These are phyloP conservation scores for Zhengitettix transpicula DNA, from an alignment of 2,888 invertebrate genomes.

Conservation along the genomic window DNA sequence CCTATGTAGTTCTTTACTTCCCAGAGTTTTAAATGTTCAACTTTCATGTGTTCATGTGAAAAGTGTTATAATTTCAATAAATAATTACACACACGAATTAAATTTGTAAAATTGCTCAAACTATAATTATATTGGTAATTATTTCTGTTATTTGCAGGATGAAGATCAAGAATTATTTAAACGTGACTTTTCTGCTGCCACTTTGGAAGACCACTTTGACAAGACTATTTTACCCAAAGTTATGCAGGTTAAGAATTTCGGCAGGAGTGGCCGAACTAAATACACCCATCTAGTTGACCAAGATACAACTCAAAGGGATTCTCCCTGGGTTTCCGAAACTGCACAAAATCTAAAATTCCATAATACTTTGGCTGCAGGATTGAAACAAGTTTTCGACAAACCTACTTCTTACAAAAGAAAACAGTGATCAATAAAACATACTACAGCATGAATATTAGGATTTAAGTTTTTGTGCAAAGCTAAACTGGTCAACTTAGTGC, in stretches of 20 bases:
- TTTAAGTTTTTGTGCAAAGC: no score
- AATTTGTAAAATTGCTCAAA: no score
- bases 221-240: constrained; percentile 97
- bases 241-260: constrained; percentile 98
- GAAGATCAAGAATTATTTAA: constrained; percentile 81
- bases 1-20: no score
- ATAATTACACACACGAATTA: no score
- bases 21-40: no score
- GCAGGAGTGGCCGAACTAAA: constrained; percentile 94
- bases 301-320: constrained; percentile 95
- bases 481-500: no score
- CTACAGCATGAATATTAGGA: no score
- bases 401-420: constrained; percentile 48
- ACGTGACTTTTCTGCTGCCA: constrained; percentile 87
- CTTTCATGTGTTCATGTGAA: no score
- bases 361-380: constrained; percentile 76
- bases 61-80: no score
- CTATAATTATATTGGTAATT: no score
- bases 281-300: constrained; percentile 99
- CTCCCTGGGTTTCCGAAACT: constrained; percentile 91
- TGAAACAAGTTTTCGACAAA: constrained; percentile 81
- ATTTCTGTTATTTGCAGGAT: constrained; percentile 33
- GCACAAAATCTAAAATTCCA: constrained; percentile 76
- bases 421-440: neutral
- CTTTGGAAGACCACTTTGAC: constrained; percentile 97